phyloP scores from a whole-genome alignment of 2,888 invertebrate genomes.

The Hylaea fasciaria region DNA sequence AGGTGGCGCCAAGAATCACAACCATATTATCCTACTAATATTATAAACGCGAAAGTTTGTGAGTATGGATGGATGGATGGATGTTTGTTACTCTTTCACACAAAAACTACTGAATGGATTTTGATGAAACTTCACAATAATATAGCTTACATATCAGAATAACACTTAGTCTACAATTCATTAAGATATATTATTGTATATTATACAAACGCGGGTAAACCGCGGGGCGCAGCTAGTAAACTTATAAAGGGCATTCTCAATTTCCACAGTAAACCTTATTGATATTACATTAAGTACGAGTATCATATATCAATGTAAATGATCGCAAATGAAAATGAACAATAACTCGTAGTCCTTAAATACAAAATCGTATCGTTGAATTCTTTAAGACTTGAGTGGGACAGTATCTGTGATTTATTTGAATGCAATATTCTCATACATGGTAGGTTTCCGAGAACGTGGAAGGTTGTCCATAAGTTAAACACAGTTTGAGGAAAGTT shows the following conservation, averaged over 20 bases:
- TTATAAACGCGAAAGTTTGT: too few relatives aligned
- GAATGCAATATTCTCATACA: background rate
- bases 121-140: too few relatives aligned
- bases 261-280: slow-evolving; percentile 4
- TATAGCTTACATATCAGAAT: too few relatives aligned
- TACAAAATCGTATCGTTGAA: background rate
- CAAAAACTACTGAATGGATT: too few relatives aligned
- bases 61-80: too few relatives aligned
- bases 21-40: background rate
- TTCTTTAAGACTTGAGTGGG: too few relatives aligned
- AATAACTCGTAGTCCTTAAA: background rate
- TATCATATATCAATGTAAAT: background rate
- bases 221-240: too few relatives aligned
- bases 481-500: slow-evolving; percentile 31
- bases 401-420: too few relatives aligned
- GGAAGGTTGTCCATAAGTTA: slow-evolving; percentile 14
- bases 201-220: too few relatives aligned
- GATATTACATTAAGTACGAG: slow-evolving; percentile 1
- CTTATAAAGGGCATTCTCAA: background rate
- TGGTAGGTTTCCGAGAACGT: slow-evolving; percentile 6
- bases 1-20: slow-evolving; percentile 26
- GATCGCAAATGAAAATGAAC: background rate
- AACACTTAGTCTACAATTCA: too few relatives aligned
- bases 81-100: too few relatives aligned
- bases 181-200: too few relatives aligned